Conservation (phyloP, 1,140 invertebrate genomes). For the Centruroides sculpturatus region DNA sequence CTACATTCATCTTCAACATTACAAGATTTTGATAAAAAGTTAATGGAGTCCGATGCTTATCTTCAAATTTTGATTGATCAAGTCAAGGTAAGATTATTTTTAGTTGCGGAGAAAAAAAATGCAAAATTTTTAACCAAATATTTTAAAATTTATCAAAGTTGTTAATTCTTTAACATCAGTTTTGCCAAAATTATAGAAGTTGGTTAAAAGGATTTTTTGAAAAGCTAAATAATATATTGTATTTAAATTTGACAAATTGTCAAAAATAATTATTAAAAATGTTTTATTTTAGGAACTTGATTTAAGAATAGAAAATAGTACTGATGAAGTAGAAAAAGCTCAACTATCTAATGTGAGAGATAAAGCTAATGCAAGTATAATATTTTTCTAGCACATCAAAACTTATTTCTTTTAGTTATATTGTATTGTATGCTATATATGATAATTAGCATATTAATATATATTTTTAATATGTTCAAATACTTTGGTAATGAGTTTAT, state of each 20-base stretch:
- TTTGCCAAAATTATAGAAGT: neutral
- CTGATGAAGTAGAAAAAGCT: conserved; percentile 45
- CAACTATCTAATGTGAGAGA: conserved; percentile 38
- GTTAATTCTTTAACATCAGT: conserved; percentile 18
- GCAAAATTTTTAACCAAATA: neutral
- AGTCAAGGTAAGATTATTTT: conserved; percentile 38
- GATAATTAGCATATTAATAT: too few relatives aligned
- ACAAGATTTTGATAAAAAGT: conserved; percentile 73
- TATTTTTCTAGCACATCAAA: neutral
- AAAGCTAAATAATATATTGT: conserved; percentile 10
- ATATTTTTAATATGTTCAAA: too few relatives aligned
- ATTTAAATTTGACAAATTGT: too few relatives aligned
- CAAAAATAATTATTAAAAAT: too few relatives aligned
- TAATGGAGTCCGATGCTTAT: conserved; percentile 90
- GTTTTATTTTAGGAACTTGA: conserved; percentile 42
- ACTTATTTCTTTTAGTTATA: neutral
- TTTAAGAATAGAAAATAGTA: conserved; percentile 43
- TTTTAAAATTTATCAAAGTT: conserved; percentile 10
- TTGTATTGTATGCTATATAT: neutral
- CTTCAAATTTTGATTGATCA: conserved; percentile 92
- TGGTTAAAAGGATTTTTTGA: conserved; percentile 4
- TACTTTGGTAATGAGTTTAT: too few relatives aligned
- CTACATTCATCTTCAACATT: conserved; percentile 43
- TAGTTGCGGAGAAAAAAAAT: neutral
- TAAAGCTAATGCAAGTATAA: conserved; percentile 19